Evolutionary conservation across 2,113 vertebrate genomes (phyloP), one percentile per base, ranked within the genome.

Genomic region (Channa argus): DNA sequence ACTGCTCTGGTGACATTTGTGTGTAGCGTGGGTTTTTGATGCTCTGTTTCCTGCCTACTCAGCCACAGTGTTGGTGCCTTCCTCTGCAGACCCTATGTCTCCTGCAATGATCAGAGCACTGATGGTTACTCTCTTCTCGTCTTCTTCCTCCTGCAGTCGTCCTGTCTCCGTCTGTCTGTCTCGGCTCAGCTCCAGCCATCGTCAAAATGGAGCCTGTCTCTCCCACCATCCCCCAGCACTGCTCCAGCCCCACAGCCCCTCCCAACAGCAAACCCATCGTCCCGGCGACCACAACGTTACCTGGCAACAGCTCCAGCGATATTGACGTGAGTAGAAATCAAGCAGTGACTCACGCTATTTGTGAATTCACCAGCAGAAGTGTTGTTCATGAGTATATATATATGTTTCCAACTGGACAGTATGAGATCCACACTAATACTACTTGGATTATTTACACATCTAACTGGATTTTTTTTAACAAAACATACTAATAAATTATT

Each of bases 201-300:
- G 93, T 97, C 46, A 95, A 94, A 63, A 88, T 96, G 85, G 95
- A 96, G 86, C 94, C 96, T 0, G 80, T 92, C 0, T 92, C 94
- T 62, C 88, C 92, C 85, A 78, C 77, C 88, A 78, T 92, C 44
- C 50, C 89, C 47, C 41, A 88, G 85, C 84, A 80, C 86, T 66
- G 90, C 83, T 71, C 83, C 59, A 85, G 79, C 51, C 86, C 91
- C 3, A 6, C 84, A 0, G 71, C 87, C 3, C 89, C 93, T 0
- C 89, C 93, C 70, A 12, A 87, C 77, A 93, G 94, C 88, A 96
- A 95, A 59, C 91, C 94, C 77, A 96, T 96, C 10, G 91, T 96
- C 63, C 95, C 95, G 0, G 95, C 95, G 0, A 91, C 94, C 2
- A 38, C 89, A 0, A n/a, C 88, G 15, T 85, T 93, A 7, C 94